Percentiles rank a stretch among this genome's conserved stretches.
Evolutionary conservation across 35 echinoderm and acorn worm genomes (phyloP).

Genomic region (Lytechinus variegatus): DNA sequence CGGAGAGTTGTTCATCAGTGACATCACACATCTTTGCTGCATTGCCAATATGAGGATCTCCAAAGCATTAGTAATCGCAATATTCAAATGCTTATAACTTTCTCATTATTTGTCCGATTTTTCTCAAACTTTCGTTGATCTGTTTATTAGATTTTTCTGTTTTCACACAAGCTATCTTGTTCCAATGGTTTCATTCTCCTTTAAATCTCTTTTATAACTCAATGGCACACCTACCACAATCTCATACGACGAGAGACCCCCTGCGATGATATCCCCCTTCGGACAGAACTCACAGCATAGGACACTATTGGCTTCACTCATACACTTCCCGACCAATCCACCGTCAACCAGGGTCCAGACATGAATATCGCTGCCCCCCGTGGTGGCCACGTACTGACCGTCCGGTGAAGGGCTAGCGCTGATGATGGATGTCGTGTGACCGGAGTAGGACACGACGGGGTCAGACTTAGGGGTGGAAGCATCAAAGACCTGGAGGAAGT

Average conservation of each 20-base stretch:
- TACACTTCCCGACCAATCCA: conserved; percentile 51
- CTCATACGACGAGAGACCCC: conserved; percentile 69
- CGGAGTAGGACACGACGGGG: conserved; percentile 22
- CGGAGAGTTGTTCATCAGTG: no score
- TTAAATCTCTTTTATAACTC: no score
- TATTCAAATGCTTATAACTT: no score
- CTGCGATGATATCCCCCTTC: conserved; percentile 61
- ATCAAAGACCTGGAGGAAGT: conserved; percentile 51
- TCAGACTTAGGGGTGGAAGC: neutral
- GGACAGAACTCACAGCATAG: conserved; percentile 69
- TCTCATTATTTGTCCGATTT: no score
- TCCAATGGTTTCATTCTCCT: no score
- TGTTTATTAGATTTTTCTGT: no score
- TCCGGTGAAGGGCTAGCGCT: conserved; percentile 77
- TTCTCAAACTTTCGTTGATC: no score
- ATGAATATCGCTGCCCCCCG: conserved; percentile 60
- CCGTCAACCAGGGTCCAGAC: conserved; percentile 61
- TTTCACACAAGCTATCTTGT: no score
- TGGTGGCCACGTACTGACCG: conserved; percentile 68
- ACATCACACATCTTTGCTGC: no score
- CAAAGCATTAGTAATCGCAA: no score
- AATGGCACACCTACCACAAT: conserved; percentile 61
- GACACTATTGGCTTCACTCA: conserved; percentile 50
- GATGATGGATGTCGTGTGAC: conserved; percentile 56
- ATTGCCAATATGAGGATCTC: no score